Percentiles rank a stretch among this genome's conserved stretches.
Evolutionary conservation across 2,888 invertebrate species (phyloP).

Genomic region (Doris montereyensis): DNA sequence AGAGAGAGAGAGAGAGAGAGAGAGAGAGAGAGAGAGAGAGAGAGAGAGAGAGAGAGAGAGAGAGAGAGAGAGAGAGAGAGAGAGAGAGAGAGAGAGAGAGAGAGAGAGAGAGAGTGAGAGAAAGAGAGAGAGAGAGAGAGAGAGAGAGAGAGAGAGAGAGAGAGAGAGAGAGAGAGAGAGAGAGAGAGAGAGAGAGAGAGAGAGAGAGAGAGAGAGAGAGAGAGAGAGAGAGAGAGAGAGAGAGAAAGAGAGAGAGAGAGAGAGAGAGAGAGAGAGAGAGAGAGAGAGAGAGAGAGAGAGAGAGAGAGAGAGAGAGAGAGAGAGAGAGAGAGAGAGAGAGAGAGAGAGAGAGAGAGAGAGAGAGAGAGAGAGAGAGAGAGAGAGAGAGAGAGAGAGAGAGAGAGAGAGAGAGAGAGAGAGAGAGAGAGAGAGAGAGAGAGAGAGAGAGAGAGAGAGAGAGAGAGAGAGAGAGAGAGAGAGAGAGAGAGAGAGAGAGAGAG

Average conservation of each 20-base stretch:
- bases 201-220: not conserved
- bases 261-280: slow-evolving; percentile 28
- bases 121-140: slow-evolving; percentile 2
- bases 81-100: not conserved
- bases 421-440: not conserved
- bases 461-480: not conserved
- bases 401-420: not conserved
- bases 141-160: not conserved
- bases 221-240: not conserved
- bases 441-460: not conserved
- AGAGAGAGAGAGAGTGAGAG: not conserved
- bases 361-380: slow-evolving; percentile 16
- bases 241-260: not conserved
- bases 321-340: not conserved
- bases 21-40: slow-evolving; percentile 9
- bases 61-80: slow-evolving; percentile 11
- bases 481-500: not conserved
- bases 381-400: slow-evolving; percentile 12
- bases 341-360: slow-evolving; percentile 24
- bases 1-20: slow-evolving; percentile 13
- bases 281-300: slow-evolving; percentile 23
- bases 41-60: not conserved
- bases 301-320: not conserved
- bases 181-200: not conserved
- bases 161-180: not conserved